Evolutionary conservation across 2,888 invertebrate genomes (phyloP), one percentile per base, ranked within the genome.

Genomic region (Nezara viridula): DNA sequence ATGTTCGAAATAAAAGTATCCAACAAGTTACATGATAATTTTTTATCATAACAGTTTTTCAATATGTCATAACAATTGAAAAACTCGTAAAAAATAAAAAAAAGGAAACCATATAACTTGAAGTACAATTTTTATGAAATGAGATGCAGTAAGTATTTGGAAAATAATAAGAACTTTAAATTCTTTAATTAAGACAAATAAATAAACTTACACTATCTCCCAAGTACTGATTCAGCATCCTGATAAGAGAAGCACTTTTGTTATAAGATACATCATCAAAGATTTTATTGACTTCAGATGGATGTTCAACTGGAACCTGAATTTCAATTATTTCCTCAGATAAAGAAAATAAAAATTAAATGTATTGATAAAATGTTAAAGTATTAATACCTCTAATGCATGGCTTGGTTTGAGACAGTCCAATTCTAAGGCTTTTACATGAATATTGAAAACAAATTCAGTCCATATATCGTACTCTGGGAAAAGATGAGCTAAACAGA

Each of bases 401-500:
- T 99, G 99, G 73, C 98, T 98, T 92, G 96, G 98, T 92, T 97
- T 96, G 90, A 99, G 93, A 89, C 96, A 96, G 93, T 99, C 99
- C 91, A 98, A 94, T 92, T 97, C 96, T 91, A 97, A 92, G 32
- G 98, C 98, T 91, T 96, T 94, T 85, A 96, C 96, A 92, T 97
- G 96, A 91, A 96, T 97, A 92, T 97, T 96, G 32, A 97, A 97
- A 0, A 98, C 97, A 94, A 99, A 99, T 93, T 98, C 98, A 5
- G 97, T 97, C 98, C 98, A 98, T 92, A 98, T 98, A 92, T 99
- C 97, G 93, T 97, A 98, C 92, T 99, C 98, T 0, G 98, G 98
- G 93, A 98, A 98, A 89, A 98, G 94, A 92, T 97, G 96, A 92
- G 97, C 96, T 1, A 98, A 97, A 93, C 98, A 98, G 10, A 98